Percentiles rank a stretch among this genome's conserved stretches.
phyloP scores from a whole-genome alignment of 2,888 invertebrate genomes.

The Hirtodrosophila trivittata region DNA sequence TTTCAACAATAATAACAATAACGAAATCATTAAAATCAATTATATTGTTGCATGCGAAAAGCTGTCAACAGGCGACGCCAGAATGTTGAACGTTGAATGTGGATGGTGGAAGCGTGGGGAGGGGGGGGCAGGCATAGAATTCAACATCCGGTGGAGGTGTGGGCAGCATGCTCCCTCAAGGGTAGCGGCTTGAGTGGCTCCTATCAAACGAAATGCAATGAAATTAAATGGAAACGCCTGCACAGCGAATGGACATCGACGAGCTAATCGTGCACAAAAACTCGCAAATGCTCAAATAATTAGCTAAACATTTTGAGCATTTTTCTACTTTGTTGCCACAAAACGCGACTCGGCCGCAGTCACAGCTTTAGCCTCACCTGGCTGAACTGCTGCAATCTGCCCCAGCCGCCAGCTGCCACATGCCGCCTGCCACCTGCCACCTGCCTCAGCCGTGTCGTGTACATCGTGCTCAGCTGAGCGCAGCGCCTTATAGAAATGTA shows the following conservation, averaged over 20 bases:
- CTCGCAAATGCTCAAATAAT: conserved; percentile 13
- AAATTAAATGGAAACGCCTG: too few relatives aligned
- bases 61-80: conserved; percentile 20
- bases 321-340: conserved; percentile 12
- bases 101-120: background rate
- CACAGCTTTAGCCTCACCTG: background rate
- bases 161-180: conserved; percentile 27
- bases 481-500: conserved; percentile 1
- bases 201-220: background rate
- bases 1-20: conserved; percentile 21
- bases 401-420: conserved; percentile 1
- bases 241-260: too few relatives aligned
- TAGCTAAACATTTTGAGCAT: conserved; percentile 1
- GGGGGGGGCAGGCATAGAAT: background rate
- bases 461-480: conserved; percentile 21
- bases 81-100: background rate
- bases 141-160: background rate
- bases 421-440: background rate
- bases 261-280: too few relatives aligned
- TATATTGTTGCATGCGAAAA: conserved; percentile 63
- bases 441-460: background rate
- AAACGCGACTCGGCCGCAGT: background rate
- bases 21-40: conserved; percentile 61
- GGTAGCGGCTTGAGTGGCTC: conserved; percentile 27
- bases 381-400: background rate